Evolutionary conservation across 1,140 invertebrate genomes (phyloP), one percentile per base, ranked within the genome.

Genomic region (Scaptodrosophila lebanonensis): DNA sequence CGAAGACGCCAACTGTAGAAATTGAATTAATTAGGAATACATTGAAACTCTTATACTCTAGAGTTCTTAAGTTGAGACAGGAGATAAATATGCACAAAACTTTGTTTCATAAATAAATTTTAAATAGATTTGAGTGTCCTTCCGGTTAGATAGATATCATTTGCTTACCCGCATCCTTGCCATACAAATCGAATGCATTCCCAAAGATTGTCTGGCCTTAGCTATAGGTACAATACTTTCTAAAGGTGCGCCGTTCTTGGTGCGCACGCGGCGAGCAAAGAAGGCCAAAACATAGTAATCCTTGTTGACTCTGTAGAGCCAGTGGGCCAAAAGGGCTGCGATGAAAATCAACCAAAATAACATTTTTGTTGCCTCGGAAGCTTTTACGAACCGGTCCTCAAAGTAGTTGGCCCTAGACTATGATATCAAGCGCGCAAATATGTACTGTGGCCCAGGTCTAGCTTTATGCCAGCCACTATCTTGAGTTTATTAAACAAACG

Each of bases 271-370:
- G 1, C 29, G 45, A 0, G 65, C 17, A 22, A 67, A 67, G 39
- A 64, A 59, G 1, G 60, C 13, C n/a, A 67, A 22, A 6, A 67
- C 49, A 30, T 54, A 50, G 16, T 64, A 67, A 3, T 64, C 60
- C 32, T 59, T 52, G 29, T 59, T 67, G 2, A 53, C 2, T n/a
- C 27, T 42, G 9, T 52, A 53, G 1, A 67, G 47, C 60, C 65
- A 67, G 38, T 30, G 47, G 6, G 56, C 4, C 5, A 79, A 1
- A 1, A 49, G 61, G 8, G 13, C 32, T 0, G 72, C 7, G 2
- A 33, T 64, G 3, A 72, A 33, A 0, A 58, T 2, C 2, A 70
- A 4, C 53, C 51, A 38, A 1, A 71, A 30, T n/a, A n/a, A n/a
- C n/a, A n/a, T n/a, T n/a, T n/a, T n/a, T n/a, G n/a, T n/a, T n/a